Evolutionary conservation across 2,888 invertebrate species (phyloP).

Genomic region (Silvanus unidentatus): DNA sequence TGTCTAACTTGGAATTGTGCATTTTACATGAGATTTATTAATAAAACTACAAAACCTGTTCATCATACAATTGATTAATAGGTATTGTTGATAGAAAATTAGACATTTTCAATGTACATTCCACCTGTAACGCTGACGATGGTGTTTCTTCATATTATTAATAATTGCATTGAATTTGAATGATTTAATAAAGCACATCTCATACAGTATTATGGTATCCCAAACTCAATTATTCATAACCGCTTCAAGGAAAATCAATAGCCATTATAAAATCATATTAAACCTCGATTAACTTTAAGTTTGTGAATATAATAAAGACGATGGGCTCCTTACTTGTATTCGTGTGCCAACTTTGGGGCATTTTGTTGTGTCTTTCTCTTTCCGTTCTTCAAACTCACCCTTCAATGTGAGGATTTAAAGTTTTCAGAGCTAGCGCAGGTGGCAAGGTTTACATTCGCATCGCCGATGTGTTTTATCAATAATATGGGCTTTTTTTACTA

Average conservation of each 20-base stretch:
- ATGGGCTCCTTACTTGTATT: background rate
- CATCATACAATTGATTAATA: no score
- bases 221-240: constrained; percentile 16
- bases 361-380: background rate
- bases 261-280: constrained; percentile 22
- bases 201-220: constrained; percentile 2
- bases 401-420: constrained; percentile 1
- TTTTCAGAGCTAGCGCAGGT: background rate
- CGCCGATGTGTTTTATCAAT: background rate
- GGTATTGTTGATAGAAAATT: no score
- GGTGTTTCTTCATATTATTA: no score
- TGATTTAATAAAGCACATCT: constrained; percentile 1
- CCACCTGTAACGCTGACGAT: no score
- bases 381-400: background rate
- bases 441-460: background rate
- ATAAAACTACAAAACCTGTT: no score
- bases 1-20: no score
- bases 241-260: constrained; percentile 16
- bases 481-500: constrained; percentile 1
- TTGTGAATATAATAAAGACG: constrained; percentile 14
- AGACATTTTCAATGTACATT: no score
- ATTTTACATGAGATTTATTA: no score
- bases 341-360: no score
- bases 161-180: background rate
- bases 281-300: constrained; percentile 21